Base-by-base conservation (phyloP, 2,113 vertebrate species). In the Festucalex cinctus region DNA sequence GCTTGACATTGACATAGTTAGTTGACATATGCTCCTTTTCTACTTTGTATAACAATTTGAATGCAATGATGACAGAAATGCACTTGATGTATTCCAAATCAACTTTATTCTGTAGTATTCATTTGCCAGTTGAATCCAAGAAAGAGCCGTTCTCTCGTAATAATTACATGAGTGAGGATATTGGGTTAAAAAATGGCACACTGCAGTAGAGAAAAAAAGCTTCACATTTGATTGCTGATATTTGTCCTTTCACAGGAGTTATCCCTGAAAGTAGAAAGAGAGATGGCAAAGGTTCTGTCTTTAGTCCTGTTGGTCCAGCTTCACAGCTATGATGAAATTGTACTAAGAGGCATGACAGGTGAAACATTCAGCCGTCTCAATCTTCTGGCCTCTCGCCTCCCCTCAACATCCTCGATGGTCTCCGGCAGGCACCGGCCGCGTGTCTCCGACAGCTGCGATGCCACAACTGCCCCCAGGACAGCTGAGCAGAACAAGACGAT, bases 351-450 rank as follows among this genome's bases (percentile, higher is more conserved):
- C 5, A 53, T 53, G 1, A 24, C 51, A 53, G 51, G 22, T 24
- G 24, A 1, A 26, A 53, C 51, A 9, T 20, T 20, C 22, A 53
- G 6, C 24, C 0, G 51, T 24, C 9, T 24, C 3, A 0, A 26
- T 24, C n/a, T 28, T 28, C 2, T 2, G 26, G 26, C 13, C 26
- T 56, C 28, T 56, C 7, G 14, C 14, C 6, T 32, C 60, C 75
- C 49, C 67, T 94, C 93, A 14, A 94, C 77, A 1, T 94, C 93
- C 56, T 93, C 90, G 32, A 95, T 93, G 35, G 93, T 94, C 77
- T 95, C 93, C 24, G 92, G 93, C 28, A 95, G 82, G 51, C 83
- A 89, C 7, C 66, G 71, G 54, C 81, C 70, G 48, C 77, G 79
- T 0, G 94, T 95, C 85, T 95, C 94, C 8, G 92, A 70, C 26